Conservation (phyloP, 2,113 vertebrate genomes). For the Amblyornis subalaris region DNA sequence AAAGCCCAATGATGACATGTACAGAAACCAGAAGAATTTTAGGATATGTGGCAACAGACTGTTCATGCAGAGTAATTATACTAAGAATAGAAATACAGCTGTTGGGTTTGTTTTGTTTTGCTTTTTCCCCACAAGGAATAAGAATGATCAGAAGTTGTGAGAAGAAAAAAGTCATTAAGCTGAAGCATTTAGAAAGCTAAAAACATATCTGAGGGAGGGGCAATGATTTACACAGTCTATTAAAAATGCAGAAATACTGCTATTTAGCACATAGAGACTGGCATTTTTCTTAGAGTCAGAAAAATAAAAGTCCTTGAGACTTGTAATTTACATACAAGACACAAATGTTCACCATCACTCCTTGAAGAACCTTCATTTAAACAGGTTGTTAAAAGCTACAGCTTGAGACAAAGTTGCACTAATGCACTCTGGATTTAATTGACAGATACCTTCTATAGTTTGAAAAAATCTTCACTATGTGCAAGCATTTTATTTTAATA, state of each 20-base stretch:
- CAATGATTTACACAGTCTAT: neutral
- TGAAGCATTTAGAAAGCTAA: neutral
- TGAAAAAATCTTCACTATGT: neutral
- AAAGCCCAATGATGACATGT: neutral
- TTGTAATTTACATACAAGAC: neutral
- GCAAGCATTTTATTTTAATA: neutral
- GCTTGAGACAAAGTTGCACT: neutral
- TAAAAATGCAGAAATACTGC: neutral
- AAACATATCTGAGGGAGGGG: neutral
- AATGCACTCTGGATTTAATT: neutral
- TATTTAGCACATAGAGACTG: neutral
- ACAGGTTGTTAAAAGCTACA: neutral
- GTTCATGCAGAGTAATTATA: neutral
- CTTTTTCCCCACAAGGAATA: neutral
- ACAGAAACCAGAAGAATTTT: slow-evolving; percentile 3
- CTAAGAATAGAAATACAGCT: neutral
- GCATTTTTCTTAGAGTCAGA: neutral
- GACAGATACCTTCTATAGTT: neutral
- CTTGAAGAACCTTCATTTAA: neutral
- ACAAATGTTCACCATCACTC: neutral
- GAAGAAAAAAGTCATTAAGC: neutral
- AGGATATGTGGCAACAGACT: neutral
- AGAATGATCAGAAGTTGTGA: neutral
- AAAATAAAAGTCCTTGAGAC: neutral
- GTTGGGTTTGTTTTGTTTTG: neutral